A percentile compares a stretch with the other conserved stretches of the same genome.
Evolutionary conservation across 2,113 vertebrate species (phyloP).

Genomic region (Eulacestoma nigropectus): DNA sequence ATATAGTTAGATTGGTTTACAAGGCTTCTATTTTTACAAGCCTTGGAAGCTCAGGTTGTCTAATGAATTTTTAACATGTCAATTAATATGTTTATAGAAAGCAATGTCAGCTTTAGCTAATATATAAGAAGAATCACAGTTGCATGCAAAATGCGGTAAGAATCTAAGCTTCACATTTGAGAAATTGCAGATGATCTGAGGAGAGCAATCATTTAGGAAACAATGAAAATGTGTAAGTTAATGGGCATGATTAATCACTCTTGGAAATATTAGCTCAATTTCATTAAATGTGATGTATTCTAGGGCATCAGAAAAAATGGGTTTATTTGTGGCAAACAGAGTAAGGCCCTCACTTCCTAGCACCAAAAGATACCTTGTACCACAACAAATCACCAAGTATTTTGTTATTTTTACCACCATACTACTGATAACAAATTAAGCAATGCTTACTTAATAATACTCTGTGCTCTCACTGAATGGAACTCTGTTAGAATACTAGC

Average conservation of each 20-base stretch:
- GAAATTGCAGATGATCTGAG: neutral
- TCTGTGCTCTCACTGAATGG: neutral
- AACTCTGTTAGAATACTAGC: neutral
- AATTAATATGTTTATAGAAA: conserved; percentile 52
- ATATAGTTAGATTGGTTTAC: conserved; percentile 61
- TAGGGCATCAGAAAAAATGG: neutral
- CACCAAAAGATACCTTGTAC: neutral
- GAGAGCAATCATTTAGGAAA: neutral
- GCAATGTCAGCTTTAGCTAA: conserved; percentile 24
- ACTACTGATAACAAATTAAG: neutral
- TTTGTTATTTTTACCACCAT: neutral
- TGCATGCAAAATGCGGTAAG: neutral
- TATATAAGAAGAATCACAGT: conserved; percentile 61
- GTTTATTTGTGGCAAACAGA: neutral
- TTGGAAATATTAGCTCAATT: neutral
- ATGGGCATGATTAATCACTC: neutral
- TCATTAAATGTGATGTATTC: neutral
- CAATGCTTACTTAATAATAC: neutral
- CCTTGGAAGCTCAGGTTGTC: conserved; percentile 50
- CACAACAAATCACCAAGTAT: neutral
- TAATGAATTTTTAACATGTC: conserved; percentile 60
- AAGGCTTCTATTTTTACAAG: conserved; percentile 52
- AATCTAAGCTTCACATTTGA: neutral
- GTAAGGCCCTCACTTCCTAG: neutral
- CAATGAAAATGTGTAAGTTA: neutral